Base-by-base conservation (phyloP, 2,888 invertebrate species). In the Latrodectus elegans region DNA sequence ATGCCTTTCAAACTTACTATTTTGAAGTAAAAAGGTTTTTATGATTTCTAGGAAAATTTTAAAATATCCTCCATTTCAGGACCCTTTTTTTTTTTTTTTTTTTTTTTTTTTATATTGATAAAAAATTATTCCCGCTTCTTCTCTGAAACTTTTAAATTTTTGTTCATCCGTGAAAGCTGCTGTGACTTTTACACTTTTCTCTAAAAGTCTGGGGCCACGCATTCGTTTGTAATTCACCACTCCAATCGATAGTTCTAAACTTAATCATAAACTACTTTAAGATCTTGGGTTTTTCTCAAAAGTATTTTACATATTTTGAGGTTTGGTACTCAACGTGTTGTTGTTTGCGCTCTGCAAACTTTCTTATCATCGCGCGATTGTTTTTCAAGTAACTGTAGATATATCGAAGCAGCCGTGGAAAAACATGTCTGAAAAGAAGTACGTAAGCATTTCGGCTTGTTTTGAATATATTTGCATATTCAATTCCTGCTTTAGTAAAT, bases 1-100 rank as follows among this genome's bases (percentile, higher is more conserved):
- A 71, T 49, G 70, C 49, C 76, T 64, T 51, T 17, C 10, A 55
- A 60, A 38, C 74, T 52, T 15, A 10, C 49, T 68, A 26, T 52
- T 15, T 14, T 70, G 60, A 83, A n/a, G 51, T 49, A 76, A 83
- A 70, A 68, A 60, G 71, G 70, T 68, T 38, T 83, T 83, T 76
- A 76, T 83, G 75, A 83, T 83, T 76, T 76, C 64, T 26, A 68
- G 75, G 81, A 70, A 51, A 38, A 38, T 38, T 68, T 83, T 55
- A 52, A 75, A 76, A 64, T 75, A 60, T 55, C 51, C 26, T 73
- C 65, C 52, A 74, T 81, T 81, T 22, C 17, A 22, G 12, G 17
- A 4, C 67, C 67, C 67, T 52, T 81, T 64, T 65, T 49, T 53
- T 73, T 73, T 71, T 49, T 81, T 74, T 81, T n/a, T n/a, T 52